phyloP scores from a whole-genome alignment of 2,888 invertebrate species.

The Mesoligia furuncula region DNA sequence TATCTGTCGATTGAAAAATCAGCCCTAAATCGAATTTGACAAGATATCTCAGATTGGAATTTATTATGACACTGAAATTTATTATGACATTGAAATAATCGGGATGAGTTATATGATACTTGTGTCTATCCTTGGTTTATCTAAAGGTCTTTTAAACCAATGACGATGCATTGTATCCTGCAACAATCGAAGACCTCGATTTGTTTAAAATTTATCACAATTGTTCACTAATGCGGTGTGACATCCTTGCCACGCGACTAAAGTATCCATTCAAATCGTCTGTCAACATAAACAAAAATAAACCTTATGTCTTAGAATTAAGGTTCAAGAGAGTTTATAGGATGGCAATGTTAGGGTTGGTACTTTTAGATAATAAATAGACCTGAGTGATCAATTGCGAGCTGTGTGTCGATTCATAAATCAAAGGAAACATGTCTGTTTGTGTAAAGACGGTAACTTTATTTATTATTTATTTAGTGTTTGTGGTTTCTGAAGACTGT shows the following conservation, averaged over 20 bases:
- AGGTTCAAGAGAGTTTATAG: not conserved
- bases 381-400: conserved; percentile 39
- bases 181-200: conserved; percentile 63
- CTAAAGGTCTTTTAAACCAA: conserved; percentile 26
- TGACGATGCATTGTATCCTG: conserved; percentile 51
- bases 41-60: not conserved
- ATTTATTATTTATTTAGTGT: conserved; percentile 53
- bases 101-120: not conserved
- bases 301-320: conserved; percentile 15
- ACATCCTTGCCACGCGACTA: conserved; percentile 65
- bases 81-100: too few species aligned
- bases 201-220: conserved; percentile 66
- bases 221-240: conserved; percentile 67
- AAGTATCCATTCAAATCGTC: conserved; percentile 31
- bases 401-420: conserved; percentile 59
- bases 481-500: conserved; percentile 58
- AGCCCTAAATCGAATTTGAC: not conserved
- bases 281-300: conserved; percentile 20
- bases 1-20: too few species aligned
- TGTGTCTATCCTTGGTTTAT: conserved; percentile 3
- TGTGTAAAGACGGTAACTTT: conserved; percentile 49
- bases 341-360: conserved; percentile 49
- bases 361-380: conserved; percentile 61
- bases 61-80: not conserved
- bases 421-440: conserved; percentile 62